These are phyloP conservation scores for Dasypus novemcinctus DNA, from an alignment of 2,113 vertebrate genomes.

Conservation along the genomic window DNA sequence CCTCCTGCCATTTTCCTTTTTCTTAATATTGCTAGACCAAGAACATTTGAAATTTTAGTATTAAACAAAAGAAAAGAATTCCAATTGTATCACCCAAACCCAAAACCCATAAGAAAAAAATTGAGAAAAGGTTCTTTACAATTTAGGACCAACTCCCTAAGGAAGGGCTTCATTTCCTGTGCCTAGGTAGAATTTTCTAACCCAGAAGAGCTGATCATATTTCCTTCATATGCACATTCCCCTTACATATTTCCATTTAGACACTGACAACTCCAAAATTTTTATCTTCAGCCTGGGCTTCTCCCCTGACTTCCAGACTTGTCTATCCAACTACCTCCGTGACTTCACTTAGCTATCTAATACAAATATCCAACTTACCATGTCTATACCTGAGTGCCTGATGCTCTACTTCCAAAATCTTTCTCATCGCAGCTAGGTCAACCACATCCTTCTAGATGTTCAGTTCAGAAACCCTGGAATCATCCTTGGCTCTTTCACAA, in stretches of 20 bases:
- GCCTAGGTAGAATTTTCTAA: background rate
- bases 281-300: background rate
- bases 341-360: background rate
- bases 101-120: background rate
- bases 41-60: conserved; percentile 2
- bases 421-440: background rate
- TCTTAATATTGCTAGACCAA: background rate
- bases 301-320: background rate
- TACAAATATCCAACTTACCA: background rate
- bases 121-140: background rate
- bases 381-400: background rate
- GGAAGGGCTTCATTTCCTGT: background rate
- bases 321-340: background rate
- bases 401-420: background rate
- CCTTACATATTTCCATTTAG: background rate
- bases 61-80: background rate
- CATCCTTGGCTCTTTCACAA: background rate
- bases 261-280: background rate
- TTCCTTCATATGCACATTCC: background rate
- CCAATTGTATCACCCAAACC: background rate
- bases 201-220: background rate
- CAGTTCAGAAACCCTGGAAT: background rate
- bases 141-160: background rate
- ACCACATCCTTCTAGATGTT: background rate
- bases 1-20: background rate